Percentiles rank a stretch among this genome's conserved stretches.
Conservation (phyloP, 1,140 invertebrate genomes). For the Diuraphis noxia region DNA sequence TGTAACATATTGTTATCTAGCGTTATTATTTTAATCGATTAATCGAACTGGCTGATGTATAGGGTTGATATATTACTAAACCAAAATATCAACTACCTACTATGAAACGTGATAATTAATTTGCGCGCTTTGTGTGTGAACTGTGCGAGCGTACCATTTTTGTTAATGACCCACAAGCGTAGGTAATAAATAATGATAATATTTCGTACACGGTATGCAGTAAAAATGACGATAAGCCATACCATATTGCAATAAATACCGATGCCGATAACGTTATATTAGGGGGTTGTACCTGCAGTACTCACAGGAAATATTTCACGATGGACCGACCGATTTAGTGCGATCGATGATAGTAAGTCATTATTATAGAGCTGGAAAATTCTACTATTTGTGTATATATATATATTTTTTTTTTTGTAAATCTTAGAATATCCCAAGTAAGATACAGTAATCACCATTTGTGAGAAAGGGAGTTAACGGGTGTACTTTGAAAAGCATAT, state of each 20-base stretch:
- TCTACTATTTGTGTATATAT: not conserved
- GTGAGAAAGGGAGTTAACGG: not conserved
- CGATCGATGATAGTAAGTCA: not conserved
- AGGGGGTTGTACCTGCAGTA: not conserved
- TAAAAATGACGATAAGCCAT: slow-evolving; percentile 1
- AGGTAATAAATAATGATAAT: slow-evolving; percentile 1
- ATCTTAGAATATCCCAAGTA: not conserved
- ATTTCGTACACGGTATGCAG: not conserved
- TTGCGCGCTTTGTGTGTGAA: not conserved
- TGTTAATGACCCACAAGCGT: not conserved
- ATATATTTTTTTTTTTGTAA: not conserved
- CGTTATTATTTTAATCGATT: not conserved
- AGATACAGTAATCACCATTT: not conserved
- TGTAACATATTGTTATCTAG: not conserved
- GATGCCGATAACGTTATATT: not conserved
- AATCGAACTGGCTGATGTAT: not conserved
- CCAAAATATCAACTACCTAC: not conserved
- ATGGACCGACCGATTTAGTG: not conserved
- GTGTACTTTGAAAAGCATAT: not conserved
- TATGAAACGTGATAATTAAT: slow-evolving; percentile 22
- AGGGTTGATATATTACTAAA: not conserved
- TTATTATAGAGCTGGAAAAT: not conserved
- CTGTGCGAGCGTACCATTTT: not conserved
- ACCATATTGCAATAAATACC: not conserved
- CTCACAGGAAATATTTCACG: not conserved